phyloP scores from a whole-genome alignment of 2,113 vertebrate genomes.

The Pseudolaguvia tuberculata region DNA sequence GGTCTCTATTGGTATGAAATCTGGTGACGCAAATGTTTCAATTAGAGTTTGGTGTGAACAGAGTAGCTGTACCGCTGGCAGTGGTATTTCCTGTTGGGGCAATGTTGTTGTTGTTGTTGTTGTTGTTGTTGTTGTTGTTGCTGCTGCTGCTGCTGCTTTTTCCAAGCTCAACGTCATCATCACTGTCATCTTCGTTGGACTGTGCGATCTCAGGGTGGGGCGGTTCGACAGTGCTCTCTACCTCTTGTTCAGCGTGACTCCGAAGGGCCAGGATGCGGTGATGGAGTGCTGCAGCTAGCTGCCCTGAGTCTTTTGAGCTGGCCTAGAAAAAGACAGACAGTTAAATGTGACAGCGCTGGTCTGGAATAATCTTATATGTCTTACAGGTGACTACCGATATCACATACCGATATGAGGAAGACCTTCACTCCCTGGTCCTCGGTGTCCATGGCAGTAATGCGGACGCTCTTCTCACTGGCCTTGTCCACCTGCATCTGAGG shows the following conservation, averaged over 20 bases:
- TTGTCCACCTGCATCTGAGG: conserved; percentile 99
- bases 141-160: conserved; percentile 68
- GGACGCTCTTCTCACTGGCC: conserved; percentile 95
- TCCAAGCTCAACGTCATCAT: conserved; percentile 80
- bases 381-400: too few relatives aligned
- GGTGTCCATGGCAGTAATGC: conserved; percentile 95
- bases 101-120: conserved; percentile 65
- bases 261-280: conserved; percentile 91
- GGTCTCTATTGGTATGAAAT: too few relatives aligned
- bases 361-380: too few relatives aligned
- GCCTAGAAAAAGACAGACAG: conserved; percentile 74
- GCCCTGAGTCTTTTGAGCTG: conserved; percentile 94
- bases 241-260: conserved; percentile 85
- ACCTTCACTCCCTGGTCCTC: conserved; percentile 99
- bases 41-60: background rate
- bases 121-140: too few relatives aligned
- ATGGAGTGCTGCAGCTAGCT: conserved; percentile 89
- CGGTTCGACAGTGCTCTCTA: conserved; percentile 59
- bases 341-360: too few relatives aligned
- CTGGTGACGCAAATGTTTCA: too few relatives aligned
- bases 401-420: conserved; percentile 91
- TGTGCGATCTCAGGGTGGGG: conserved; percentile 78
- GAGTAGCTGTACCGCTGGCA: conserved; percentile 27
- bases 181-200: conserved; percentile 89
- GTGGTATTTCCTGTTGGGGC: conserved; percentile 36